Evolutionary conservation across 1,140 invertebrate species (phyloP), one percentile per base, ranked within the genome.

Genomic region (Drosophila parvula): DNA sequence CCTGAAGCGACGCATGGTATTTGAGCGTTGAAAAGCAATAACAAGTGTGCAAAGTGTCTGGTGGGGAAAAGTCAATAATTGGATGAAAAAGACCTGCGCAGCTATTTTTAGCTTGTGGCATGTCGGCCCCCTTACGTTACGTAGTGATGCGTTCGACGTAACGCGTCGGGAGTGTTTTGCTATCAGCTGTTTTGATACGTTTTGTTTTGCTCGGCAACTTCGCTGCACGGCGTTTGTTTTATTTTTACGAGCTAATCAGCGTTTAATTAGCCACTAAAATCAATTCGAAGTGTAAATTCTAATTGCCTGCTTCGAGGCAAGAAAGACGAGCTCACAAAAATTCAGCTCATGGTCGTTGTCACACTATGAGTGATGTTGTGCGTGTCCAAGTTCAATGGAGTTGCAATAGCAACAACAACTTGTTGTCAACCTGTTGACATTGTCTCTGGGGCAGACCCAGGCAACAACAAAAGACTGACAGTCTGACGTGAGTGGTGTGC

Each of bases 61-160:
- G 34, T 73, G 65, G 62, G 62, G 73, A 86, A 86, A 86, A 86
- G 83, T 86, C 83, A 88, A 86, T 86, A 86, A 81, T 70, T 81
- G 36, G 41, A 73, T 44, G 40, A 59, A 83, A 74, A 88, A 79
- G 84, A 88, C 83, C 86, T 75, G 83, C 84, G 83, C 83, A 86
- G 76, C 85, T 86, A 86, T 86, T 86, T 86, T 86, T 86, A 86
- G 83, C 80, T 86, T 86, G 83, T 67, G 83, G 84, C 78, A 86
- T 75, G 53, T 50, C 50, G 14, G 12, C 41, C 27, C 27, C 44
- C 63, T 77, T 74, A 69, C 71, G 78, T 78, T 61, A 56, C 34
- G 44, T 28, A 28, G 5, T 28, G 36, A 44, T 56, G 30, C 56
- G 50, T 64, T 70, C 27, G 32, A 41, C 57, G 61, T 62, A 57